These are phyloP conservation scores for Caenorhabditis drosophilae DNA, from an alignment of 2,888 invertebrate species.

Conservation along the genomic window DNA sequence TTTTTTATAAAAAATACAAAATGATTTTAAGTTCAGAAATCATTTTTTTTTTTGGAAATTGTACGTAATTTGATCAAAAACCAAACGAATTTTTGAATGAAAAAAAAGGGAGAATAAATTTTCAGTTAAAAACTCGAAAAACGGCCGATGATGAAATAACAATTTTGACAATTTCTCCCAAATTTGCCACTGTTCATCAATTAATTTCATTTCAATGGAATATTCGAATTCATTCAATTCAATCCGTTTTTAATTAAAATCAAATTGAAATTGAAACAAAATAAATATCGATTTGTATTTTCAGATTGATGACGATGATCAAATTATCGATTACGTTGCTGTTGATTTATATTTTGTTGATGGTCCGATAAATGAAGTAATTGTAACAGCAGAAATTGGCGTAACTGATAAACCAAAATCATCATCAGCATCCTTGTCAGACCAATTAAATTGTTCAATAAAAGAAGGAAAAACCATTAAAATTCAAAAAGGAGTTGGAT, in stretches of 20 bases:
- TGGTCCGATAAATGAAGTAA: conserved; percentile 60
- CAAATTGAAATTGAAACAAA: no score
- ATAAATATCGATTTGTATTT: neutral
- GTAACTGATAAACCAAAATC: conserved; percentile 29
- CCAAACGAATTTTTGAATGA: neutral
- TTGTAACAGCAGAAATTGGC: conserved; percentile 39
- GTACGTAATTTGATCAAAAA: no score
- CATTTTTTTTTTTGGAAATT: no score
- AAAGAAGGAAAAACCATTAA: conserved; percentile 18
- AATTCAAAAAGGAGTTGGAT: conserved; percentile 47
- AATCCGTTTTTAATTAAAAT: conserved; percentile 38
- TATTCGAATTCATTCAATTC: conserved; percentile 59
- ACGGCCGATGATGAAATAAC: conserved; percentile 44
- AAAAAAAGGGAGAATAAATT: neutral
- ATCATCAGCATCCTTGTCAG: conserved; percentile 3
- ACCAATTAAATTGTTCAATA: conserved; percentile 8
- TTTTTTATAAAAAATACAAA: neutral
- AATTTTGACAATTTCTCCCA: conserved; percentile 65
- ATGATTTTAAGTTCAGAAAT: no score
- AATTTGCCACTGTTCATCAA: conserved; percentile 66
- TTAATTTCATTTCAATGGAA: conserved; percentile 68
- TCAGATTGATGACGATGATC: conserved; percentile 40
- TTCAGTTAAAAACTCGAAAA: conserved; percentile 39
- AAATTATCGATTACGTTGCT: conserved; percentile 62
- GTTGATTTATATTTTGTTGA: conserved; percentile 66